Conservation (phyloP, 2,113 vertebrate species). For the Ophiodon elongatus region DNA sequence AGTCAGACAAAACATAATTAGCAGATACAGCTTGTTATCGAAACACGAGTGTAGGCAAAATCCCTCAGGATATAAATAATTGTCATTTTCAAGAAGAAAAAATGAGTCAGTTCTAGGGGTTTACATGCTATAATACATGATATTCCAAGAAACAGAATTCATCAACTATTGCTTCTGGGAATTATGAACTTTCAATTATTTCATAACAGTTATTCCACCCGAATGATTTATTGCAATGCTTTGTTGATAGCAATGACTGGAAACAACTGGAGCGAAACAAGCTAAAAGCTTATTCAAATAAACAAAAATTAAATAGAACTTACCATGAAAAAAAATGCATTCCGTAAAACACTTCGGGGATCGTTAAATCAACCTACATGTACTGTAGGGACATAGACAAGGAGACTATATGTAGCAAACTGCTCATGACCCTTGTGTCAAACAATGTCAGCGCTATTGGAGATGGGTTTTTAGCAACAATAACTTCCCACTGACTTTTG, state of each 20-base stretch:
- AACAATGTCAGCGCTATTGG: background rate
- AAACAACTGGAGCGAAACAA: background rate
- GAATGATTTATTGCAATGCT: background rate
- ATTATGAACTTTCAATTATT: background rate
- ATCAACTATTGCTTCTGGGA: background rate
- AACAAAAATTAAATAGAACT: background rate
- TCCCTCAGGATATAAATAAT: conserved; percentile 1
- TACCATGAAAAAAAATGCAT: background rate
- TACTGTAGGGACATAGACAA: too few species aligned
- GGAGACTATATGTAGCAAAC: background rate
- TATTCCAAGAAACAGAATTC: conserved; percentile 5
- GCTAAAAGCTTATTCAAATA: background rate
- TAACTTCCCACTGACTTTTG: background rate
- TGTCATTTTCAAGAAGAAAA: conserved; percentile 1
- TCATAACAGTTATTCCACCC: too few species aligned
- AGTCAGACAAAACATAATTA: conserved; percentile 34
- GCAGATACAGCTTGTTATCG: conserved; percentile 10
- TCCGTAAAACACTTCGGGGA: background rate
- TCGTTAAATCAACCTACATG: background rate
- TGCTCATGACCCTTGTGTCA: background rate
- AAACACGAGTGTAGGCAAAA: conserved; percentile 7
- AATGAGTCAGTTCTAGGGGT: background rate
- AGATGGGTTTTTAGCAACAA: background rate
- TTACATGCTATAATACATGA: background rate
- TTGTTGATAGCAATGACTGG: background rate